Evolutionary conservation across 2,888 invertebrate genomes (phyloP).

Genomic region (Pachliopta kotzebuea): DNA sequence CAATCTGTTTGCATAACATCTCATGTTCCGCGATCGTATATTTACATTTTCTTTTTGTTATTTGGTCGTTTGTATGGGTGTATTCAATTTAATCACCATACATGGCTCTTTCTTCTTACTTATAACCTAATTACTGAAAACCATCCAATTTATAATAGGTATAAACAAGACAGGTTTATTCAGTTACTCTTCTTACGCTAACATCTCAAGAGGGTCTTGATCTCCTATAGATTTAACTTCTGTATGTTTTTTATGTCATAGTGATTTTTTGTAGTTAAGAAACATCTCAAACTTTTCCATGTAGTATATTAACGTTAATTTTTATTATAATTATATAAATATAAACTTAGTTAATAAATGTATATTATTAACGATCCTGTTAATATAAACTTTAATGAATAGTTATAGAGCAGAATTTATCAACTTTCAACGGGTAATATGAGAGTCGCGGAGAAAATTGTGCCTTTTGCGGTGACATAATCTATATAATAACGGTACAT

Average conservation of each 20-base stretch:
- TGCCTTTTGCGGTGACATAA: conserved; percentile 64
- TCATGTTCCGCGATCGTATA: conserved; percentile 21
- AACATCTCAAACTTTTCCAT: too few relatives aligned
- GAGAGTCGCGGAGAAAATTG: conserved; percentile 13
- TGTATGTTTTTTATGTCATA: too few relatives aligned
- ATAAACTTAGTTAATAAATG: too few relatives aligned
- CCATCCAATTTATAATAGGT: background rate
- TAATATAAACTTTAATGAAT: background rate
- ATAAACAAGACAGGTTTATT: too few relatives aligned
- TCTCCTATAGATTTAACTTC: too few relatives aligned
- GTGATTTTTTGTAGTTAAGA: too few relatives aligned
- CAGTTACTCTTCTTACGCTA: too few relatives aligned
- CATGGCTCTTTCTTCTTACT: background rate
- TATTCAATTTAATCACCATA: background rate
- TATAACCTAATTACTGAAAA: background rate
- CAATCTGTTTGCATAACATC: conserved; percentile 25
- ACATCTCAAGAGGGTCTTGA: too few relatives aligned
- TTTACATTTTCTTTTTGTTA: conserved; percentile 23
- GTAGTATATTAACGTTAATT: too few relatives aligned
- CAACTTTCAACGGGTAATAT: conserved; percentile 17
- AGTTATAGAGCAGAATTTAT: background rate
- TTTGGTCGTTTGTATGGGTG: background rate
- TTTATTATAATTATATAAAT: too few relatives aligned
- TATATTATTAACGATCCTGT: background rate
- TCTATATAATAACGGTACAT: conserved; percentile 62